Conservation (phyloP, 2,888 invertebrate species). For the Cephalotes varians region DNA sequence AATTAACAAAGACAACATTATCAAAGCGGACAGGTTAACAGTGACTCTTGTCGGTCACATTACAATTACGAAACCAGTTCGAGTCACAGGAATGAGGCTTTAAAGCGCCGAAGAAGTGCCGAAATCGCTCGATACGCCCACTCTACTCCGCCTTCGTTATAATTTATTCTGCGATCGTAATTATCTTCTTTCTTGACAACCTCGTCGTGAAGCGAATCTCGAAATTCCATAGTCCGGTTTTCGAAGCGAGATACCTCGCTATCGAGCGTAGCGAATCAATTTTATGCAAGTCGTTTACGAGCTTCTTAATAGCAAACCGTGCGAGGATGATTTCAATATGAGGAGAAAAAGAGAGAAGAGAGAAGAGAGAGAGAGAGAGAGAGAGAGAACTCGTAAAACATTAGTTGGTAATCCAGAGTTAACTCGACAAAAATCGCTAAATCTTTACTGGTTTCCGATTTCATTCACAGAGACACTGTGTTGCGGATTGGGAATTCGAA, state of each 20-base stretch:
- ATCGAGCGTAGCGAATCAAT: slow-evolving; percentile 75
- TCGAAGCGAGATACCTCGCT: slow-evolving; percentile 31
- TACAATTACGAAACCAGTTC: slow-evolving; percentile 35
- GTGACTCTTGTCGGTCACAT: neutral
- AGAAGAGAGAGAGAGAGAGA: neutral
- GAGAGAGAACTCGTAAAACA: slow-evolving; percentile 63
- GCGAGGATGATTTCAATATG: slow-evolving; percentile 62
- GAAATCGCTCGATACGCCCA: slow-evolving; percentile 42
- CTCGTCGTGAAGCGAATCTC: slow-evolving; percentile 40
- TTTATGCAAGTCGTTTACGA: slow-evolving; percentile 79
- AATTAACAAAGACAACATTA: slow-evolving; percentile 40
- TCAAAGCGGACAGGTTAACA: slow-evolving; percentile 29
- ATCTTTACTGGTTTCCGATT: slow-evolving; percentile 25
- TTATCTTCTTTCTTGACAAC: slow-evolving; percentile 10
- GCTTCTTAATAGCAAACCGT: slow-evolving; percentile 73
- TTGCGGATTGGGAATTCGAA: slow-evolving; percentile 7
- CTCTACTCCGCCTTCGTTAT: neutral
- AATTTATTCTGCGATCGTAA: slow-evolving; percentile 45
- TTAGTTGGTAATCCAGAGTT: slow-evolving; percentile 71
- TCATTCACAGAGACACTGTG: slow-evolving; percentile 5
- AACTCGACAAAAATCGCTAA: slow-evolving; percentile 65
- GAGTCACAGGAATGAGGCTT: neutral
- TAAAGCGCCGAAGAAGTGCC: slow-evolving; percentile 18
- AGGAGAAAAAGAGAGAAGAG: neutral
- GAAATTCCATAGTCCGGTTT: slow-evolving; percentile 58